Conservation (phyloP, 2,888 invertebrate species). For the Pseudeuparius sepicola region DNA sequence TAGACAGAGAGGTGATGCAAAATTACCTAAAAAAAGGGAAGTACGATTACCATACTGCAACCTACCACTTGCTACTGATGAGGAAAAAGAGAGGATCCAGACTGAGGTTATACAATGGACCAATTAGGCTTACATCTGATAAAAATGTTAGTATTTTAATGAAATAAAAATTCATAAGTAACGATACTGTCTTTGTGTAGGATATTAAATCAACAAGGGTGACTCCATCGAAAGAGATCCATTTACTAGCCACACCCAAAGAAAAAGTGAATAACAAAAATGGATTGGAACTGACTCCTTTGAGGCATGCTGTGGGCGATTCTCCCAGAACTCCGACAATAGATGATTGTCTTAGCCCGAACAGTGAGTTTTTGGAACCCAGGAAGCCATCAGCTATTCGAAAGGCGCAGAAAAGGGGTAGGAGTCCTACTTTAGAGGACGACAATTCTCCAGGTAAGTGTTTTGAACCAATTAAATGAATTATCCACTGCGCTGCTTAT, state of each 20-base stretch:
- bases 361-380: constrained; percentile 30
- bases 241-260: too few species aligned
- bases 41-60: constrained; percentile 63
- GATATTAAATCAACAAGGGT: too few species aligned
- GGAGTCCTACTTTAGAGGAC: constrained; percentile 36
- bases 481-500: too few species aligned
- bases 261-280: too few species aligned
- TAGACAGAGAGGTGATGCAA: constrained; percentile 40
- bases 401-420: constrained; percentile 34
- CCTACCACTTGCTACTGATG: constrained; percentile 57
- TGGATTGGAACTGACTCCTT: too few species aligned
- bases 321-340: too few species aligned
- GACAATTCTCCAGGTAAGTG: constrained; percentile 36
- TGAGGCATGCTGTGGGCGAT: too few species aligned
- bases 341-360: too few species aligned
- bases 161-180: too few species aligned
- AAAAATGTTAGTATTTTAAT: constrained; percentile 22
- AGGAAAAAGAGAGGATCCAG: constrained; percentile 49
- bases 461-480: too few species aligned
- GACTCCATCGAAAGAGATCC: too few species aligned
- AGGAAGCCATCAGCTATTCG: constrained; percentile 32
- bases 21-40: constrained; percentile 44
- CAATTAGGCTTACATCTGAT: constrained; percentile 24
- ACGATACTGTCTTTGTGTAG: too few species aligned
- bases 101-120: constrained; percentile 33